Percentiles rank a stretch among this genome's conserved stretches.
These are phyloP conservation scores for Vimba vimba DNA, from an alignment of 2,113 vertebrate species.

Conservation along the genomic window DNA sequence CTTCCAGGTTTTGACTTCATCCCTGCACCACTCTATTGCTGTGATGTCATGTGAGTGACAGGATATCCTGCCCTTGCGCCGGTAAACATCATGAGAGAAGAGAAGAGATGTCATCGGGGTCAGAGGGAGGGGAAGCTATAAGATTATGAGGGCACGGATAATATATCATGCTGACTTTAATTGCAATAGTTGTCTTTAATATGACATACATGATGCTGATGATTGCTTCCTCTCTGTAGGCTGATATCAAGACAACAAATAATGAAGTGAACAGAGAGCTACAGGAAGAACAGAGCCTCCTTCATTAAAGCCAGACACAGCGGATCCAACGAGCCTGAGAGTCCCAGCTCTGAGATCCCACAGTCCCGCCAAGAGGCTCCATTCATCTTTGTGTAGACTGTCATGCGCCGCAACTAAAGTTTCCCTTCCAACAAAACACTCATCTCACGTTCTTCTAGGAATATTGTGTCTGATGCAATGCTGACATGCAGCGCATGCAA, in stretches of 20 bases:
- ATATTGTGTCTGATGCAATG: conserved; percentile 36
- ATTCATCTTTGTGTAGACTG: conserved; percentile 26
- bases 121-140: too few relatives aligned
- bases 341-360: background rate
- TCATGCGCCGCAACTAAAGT: conserved; percentile 18
- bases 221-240: conserved; percentile 15
- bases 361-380: background rate
- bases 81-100: too few relatives aligned
- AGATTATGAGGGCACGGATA: too few relatives aligned
- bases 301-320: conserved; percentile 40
- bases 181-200: background rate
- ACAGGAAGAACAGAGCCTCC: conserved; percentile 35
- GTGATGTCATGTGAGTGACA: too few relatives aligned
- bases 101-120: too few relatives aligned
- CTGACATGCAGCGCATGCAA: conserved; percentile 30
- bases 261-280: background rate
- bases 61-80: too few relatives aligned
- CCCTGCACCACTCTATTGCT: too few relatives aligned
- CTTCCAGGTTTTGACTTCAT: too few relatives aligned
- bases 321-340: conserved; percentile 20
- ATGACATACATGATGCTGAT: background rate
- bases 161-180: too few relatives aligned
- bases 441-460: conserved; percentile 15
- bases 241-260: conserved; percentile 7
- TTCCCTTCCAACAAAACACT: conserved; percentile 19